Percentiles rank a stretch among this genome's conserved stretches.
phyloP scores from a whole-genome alignment of 2,797 vertebrate genomes.

The Anabacerthia variegaticeps region DNA sequence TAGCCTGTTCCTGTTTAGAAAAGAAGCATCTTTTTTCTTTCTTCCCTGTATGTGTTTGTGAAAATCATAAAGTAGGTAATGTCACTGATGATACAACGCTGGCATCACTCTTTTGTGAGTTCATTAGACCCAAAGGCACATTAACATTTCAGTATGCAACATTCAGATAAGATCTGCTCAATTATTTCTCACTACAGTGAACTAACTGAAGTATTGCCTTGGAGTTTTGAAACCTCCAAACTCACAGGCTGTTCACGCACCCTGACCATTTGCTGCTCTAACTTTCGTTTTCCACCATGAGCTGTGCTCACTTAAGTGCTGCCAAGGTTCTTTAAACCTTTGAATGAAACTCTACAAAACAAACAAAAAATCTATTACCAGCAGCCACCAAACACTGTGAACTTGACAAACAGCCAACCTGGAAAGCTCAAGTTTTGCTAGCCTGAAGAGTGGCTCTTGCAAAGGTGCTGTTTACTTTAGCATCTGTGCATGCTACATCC shows the following conservation, averaged over 20 bases:
- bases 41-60: not conserved
- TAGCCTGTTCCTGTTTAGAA: not conserved
- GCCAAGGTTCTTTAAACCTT: constrained; percentile 50
- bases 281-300: not conserved
- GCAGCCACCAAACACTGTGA: not conserved
- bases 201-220: not conserved
- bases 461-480: not conserved
- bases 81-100: not conserved
- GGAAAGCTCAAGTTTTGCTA: not conserved
- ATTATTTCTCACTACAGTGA: constrained; percentile 10
- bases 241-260: not conserved
- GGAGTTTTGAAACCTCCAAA: not conserved
- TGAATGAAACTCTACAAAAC: constrained; percentile 60
- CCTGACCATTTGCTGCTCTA: not conserved
- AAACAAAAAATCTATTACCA: constrained; percentile 57
- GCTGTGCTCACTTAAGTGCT: not conserved
- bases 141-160: not conserved
- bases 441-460: not conserved
- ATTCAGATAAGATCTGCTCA: not conserved
- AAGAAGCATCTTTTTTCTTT: not conserved
- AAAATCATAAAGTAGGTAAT: not conserved
- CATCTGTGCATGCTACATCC: not conserved
- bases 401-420: not conserved
- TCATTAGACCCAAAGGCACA: constrained; percentile 20
- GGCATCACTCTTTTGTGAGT: constrained; percentile 5